These are phyloP conservation scores for Mesoclemmys tuberculata DNA, from an alignment of 2,113 vertebrate species.

Conservation along the genomic window DNA sequence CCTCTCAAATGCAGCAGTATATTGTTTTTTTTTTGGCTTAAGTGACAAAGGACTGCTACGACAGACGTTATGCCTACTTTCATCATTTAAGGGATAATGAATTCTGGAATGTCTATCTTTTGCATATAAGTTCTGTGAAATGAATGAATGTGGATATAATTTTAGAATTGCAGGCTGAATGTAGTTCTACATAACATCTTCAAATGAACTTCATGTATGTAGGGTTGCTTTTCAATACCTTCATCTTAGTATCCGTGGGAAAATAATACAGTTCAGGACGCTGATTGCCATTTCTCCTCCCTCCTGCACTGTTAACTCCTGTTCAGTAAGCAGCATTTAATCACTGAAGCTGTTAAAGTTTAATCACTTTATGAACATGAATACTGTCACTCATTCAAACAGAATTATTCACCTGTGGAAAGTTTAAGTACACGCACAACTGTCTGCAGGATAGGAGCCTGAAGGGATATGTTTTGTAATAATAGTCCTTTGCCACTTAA, in stretches of 20 bases:
- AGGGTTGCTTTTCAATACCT: neutral
- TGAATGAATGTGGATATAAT: neutral
- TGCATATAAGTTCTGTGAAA: neutral
- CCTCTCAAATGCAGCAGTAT: neutral
- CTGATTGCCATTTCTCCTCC: neutral
- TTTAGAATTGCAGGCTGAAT: neutral
- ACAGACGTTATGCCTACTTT: neutral
- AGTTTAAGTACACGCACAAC: neutral
- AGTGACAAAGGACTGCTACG: neutral
- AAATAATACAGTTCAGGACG: neutral
- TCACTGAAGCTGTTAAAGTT: neutral
- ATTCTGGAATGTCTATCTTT: neutral
- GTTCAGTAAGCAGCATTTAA: neutral
- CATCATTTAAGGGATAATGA: neutral
- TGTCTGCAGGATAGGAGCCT: neutral
- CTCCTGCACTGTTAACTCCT: neutral
- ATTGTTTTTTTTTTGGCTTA: neutral
- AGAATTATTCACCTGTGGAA: neutral
- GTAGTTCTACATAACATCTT: neutral
- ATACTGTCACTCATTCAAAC: neutral
- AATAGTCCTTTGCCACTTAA: neutral
- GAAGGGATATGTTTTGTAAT: neutral
- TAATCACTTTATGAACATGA: neutral
- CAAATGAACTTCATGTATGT: neutral
- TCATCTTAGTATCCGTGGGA: neutral